Evolutionary conservation across 2,113 vertebrate genomes (phyloP).

Genomic region (Athene noctua): DNA sequence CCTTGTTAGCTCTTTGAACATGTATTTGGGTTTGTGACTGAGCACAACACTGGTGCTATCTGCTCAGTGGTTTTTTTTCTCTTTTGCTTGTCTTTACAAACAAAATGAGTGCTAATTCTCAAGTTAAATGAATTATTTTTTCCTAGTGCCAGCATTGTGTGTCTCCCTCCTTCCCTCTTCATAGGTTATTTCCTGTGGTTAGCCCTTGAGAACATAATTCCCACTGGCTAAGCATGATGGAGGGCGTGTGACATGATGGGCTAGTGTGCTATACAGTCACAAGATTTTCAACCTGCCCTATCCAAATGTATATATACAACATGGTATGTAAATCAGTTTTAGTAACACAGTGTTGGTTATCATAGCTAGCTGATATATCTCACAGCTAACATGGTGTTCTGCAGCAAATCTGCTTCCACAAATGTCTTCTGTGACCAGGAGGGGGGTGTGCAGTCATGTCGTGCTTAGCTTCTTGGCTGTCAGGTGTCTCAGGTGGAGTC

Average conservation of each 20-base stretch:
- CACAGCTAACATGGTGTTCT: not conserved
- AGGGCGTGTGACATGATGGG: fast-evolving
- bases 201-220: not conserved
- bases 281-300: not conserved
- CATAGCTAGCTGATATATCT: not conserved
- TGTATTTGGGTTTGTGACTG: not conserved
- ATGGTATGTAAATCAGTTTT: fast-evolving
- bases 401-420: not conserved
- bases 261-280: not conserved
- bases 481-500: fast-evolving
- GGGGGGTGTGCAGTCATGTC: fast-evolving
- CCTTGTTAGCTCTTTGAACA: not conserved
- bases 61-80: not conserved
- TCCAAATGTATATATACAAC: not conserved
- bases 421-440: not conserved
- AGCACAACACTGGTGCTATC: fast-evolving
- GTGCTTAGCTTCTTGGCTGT: not conserved
- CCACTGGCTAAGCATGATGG: not conserved
- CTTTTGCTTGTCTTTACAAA: not conserved
- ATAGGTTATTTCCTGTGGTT: not conserved
- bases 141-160: not conserved
- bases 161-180: not conserved
- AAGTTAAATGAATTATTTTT: not conserved
- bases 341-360: not conserved
- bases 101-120: not conserved